Percentiles rank a stretch among this genome's conserved stretches.
Evolutionary conservation across 2,888 invertebrate species (phyloP).

Genomic region (Troilus luridus): DNA sequence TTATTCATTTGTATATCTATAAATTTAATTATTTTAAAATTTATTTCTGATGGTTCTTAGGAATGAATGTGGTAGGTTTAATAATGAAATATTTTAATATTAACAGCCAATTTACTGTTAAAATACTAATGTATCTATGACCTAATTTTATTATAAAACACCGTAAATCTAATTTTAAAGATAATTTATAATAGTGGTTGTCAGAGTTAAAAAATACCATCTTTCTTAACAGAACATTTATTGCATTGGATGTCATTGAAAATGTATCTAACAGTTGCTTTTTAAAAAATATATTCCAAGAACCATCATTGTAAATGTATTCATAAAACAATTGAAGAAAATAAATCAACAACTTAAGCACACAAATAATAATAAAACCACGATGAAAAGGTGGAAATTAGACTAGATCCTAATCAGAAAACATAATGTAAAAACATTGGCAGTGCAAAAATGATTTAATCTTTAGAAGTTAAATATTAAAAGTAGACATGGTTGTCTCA

Average conservation of each 20-base stretch:
- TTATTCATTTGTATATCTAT: background rate
- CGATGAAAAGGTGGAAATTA: conserved; percentile 34
- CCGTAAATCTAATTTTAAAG: background rate
- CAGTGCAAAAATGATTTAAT: conserved; percentile 14
- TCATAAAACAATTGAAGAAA: background rate
- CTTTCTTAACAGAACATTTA: background rate
- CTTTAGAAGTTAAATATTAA: background rate
- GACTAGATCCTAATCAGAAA: conserved; percentile 43
- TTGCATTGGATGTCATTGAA: background rate
- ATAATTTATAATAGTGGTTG: too few relatives aligned
- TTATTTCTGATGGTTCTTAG: conserved; percentile 11
- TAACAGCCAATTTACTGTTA: background rate
- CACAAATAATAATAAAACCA: background rate
- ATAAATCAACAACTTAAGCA: background rate
- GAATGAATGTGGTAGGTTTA: background rate
- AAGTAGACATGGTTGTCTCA: conserved; percentile 41
- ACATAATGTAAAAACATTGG: conserved; percentile 7
- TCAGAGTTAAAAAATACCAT: background rate
- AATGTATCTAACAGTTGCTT: background rate
- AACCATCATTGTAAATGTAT: background rate
- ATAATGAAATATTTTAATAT: background rate
- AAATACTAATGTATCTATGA: background rate
- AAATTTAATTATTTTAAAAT: background rate
- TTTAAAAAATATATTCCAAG: background rate
- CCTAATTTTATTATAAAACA: background rate